phyloP scores from a whole-genome alignment of 2,113 vertebrate species.

The Catharus bicknelli region DNA sequence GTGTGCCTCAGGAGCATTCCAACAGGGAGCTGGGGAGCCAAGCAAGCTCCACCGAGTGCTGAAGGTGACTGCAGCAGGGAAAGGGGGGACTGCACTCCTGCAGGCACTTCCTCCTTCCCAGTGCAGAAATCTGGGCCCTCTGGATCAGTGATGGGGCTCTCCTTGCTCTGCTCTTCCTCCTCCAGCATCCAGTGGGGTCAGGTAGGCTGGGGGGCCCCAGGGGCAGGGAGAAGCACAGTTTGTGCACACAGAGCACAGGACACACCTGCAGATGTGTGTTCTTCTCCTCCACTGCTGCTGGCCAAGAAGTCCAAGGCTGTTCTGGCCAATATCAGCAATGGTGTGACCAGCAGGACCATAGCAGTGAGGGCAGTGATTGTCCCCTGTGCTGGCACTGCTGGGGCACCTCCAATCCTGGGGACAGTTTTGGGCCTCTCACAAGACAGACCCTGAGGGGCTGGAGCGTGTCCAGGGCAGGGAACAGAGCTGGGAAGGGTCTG shows the following conservation, averaged over 20 bases:
- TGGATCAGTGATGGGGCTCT: neutral
- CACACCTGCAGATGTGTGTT: neutral
- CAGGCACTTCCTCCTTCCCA: neutral
- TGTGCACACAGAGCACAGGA: neutral
- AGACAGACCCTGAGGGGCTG: neutral
- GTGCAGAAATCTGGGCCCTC: rapidly evolving
- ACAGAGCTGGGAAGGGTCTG: rapidly evolving
- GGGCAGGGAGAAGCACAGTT: neutral
- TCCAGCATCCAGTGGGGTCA: rapidly evolving
- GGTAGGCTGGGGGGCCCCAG: neutral
- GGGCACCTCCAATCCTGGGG: neutral
- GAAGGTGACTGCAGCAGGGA: neutral
- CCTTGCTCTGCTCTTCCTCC: too few relatives aligned
- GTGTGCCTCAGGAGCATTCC: neutral
- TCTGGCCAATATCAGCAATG: neutral
- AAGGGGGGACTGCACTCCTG: neutral
- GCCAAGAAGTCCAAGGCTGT: neutral
- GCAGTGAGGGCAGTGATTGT: neutral
- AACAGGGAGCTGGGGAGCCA: neutral
- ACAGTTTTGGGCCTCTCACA: neutral
- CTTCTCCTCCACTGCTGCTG: neutral
- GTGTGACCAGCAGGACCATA: neutral
- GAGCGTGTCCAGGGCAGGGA: rapidly evolving
- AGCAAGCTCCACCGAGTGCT: neutral
- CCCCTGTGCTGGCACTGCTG: neutral